phyloP scores from a whole-genome alignment of 2,888 invertebrate species.

The Anoplius nigerrimus region DNA sequence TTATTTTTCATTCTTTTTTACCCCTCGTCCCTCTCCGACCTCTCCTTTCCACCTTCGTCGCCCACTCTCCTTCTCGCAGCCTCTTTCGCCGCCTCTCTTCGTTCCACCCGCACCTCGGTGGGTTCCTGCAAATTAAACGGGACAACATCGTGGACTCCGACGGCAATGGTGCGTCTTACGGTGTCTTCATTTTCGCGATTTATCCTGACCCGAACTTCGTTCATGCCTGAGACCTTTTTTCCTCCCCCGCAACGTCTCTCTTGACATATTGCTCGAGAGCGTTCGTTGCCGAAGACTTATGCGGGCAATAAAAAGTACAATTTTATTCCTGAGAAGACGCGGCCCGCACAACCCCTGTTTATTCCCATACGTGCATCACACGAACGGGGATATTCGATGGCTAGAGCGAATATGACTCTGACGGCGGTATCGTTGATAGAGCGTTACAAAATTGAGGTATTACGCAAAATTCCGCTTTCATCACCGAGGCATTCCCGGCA shows the following conservation, averaged over 20 bases:
- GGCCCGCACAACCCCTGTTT: not conserved
- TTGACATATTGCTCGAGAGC: not conserved
- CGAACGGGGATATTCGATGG: not conserved
- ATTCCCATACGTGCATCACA: not conserved
- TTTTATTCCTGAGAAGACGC: not conserved
- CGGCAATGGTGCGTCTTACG: conserved; percentile 37
- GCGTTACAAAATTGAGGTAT: conserved; percentile 3
- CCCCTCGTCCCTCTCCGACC: conserved; percentile 24
- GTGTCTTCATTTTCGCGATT: conserved; percentile 17
- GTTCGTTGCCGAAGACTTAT: conserved; percentile 12
- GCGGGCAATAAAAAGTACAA: not conserved
- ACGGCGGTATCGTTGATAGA: too few relatives aligned
- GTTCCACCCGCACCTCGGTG: conserved; percentile 7
- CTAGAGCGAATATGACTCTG: too few relatives aligned
- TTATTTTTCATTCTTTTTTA: not conserved
- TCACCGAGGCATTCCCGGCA: not conserved
- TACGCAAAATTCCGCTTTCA: conserved; percentile 6
- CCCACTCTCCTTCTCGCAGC: not conserved
- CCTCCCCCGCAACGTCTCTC: conserved; percentile 6
- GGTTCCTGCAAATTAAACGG: conserved; percentile 33
- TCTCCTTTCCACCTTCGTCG: conserved; percentile 8
- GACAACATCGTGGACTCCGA: conserved; percentile 26
- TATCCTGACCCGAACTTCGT: conserved; percentile 1
- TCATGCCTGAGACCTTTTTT: too few relatives aligned
- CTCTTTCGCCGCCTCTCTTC: not conserved